A percentile compares a stretch with the other conserved stretches of the same genome.
Conservation (phyloP, 2,113 vertebrate species). For the Trachemys scripta region DNA sequence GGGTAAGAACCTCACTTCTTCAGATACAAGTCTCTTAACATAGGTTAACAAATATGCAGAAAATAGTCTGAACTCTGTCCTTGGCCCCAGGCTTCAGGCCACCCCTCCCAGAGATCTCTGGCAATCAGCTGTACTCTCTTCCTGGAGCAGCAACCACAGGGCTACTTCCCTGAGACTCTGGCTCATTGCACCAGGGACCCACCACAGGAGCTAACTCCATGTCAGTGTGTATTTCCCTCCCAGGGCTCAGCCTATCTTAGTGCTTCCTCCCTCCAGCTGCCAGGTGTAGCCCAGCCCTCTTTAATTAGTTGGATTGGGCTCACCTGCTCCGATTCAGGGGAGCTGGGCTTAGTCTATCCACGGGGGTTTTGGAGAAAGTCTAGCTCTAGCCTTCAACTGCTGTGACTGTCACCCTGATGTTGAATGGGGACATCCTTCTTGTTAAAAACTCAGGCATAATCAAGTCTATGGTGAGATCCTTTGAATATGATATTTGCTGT, state of each 20-base stretch:
- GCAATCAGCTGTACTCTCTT: neutral
- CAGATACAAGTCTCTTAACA: neutral
- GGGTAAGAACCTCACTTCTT: too few species aligned
- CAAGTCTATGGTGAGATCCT: neutral
- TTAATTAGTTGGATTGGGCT: neutral
- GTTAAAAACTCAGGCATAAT: neutral
- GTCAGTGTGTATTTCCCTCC: neutral
- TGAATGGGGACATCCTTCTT: neutral
- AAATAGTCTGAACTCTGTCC: neutral
- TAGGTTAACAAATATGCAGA: neutral
- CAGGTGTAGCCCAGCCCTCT: neutral
- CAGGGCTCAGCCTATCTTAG: neutral
- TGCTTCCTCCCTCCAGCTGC: neutral
- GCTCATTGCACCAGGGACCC: neutral
- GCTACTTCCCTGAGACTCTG: neutral
- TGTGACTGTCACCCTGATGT: neutral
- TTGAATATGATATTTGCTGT: neutral
- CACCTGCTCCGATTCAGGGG: neutral
- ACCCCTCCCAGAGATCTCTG: neutral
- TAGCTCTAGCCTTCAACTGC: neutral
- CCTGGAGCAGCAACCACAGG: neutral
- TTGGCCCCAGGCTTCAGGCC: neutral
- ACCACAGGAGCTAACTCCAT: neutral
- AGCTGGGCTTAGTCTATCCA: neutral
- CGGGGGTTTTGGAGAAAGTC: neutral